A percentile compares a stretch with the other conserved stretches of the same genome.
Conservation (phyloP, 2,888 invertebrate genomes). For the Sarcophaga subvicina region DNA sequence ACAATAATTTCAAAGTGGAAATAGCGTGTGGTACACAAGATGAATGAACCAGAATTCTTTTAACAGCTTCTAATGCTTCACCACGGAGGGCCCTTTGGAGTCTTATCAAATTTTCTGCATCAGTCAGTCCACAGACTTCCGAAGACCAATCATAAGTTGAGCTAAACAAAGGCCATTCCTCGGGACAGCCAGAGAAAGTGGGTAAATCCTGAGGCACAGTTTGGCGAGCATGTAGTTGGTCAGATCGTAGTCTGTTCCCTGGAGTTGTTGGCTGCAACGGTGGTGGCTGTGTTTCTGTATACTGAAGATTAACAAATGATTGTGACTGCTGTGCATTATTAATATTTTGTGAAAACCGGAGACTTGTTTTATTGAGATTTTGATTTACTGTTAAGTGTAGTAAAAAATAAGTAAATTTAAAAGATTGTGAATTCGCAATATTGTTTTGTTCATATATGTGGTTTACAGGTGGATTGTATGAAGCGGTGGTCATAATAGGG, state of each 20-base stretch:
- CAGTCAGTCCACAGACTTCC: conserved; percentile 43
- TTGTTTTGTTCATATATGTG: conserved; percentile 9
- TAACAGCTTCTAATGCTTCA: conserved; percentile 27
- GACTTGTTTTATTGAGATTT: not conserved
- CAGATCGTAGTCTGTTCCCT: not conserved
- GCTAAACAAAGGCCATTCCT: conserved; percentile 44
- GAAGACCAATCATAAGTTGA: conserved; percentile 62
- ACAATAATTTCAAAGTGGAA: conserved; percentile 24
- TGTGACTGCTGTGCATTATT: conserved; percentile 35
- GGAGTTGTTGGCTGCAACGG: conserved; percentile 2
- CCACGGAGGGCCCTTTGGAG: conserved; percentile 47
- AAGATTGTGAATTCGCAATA: not conserved
- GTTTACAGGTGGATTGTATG: conserved; percentile 7
- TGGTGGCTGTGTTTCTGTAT: conserved; percentile 15
- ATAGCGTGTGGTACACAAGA: conserved; percentile 40
- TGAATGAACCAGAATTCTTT: conserved; percentile 34
- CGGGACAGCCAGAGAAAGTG: conserved; percentile 15
- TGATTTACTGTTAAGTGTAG: conserved; percentile 26
- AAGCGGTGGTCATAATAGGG: not conserved
- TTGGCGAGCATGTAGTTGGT: conserved; percentile 4
- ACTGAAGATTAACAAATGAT: not conserved
- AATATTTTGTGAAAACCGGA: conserved; percentile 8
- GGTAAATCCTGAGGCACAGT: conserved; percentile 20
- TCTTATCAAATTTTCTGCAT: conserved; percentile 51
- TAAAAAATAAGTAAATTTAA: conserved; percentile 29